phyloP scores from a whole-genome alignment of 2,113 vertebrate species.

The Gymnogyps californianus region DNA sequence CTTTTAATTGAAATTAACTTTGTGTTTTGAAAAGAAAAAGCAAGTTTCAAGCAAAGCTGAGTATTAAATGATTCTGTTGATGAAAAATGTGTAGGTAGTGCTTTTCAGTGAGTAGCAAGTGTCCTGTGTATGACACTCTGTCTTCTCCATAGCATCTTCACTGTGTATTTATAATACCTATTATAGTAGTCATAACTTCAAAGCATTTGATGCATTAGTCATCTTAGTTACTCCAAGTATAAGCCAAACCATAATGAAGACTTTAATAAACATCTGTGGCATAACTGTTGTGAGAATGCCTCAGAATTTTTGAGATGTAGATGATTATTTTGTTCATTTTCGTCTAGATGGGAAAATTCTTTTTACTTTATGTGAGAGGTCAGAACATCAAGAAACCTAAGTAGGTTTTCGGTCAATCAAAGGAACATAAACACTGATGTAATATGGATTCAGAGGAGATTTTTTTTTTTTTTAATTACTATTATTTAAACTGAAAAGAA shows the following conservation, averaged over 20 bases:
- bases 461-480: not conserved
- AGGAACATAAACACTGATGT: not conserved
- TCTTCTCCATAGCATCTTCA: not conserved
- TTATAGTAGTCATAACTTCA: not conserved
- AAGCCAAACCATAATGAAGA: not conserved
- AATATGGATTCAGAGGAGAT: not conserved
- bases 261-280: not conserved
- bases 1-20: not conserved
- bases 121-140: not conserved
- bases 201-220: not conserved
- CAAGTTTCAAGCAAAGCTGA: not conserved
- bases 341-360: not conserved
- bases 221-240: not conserved
- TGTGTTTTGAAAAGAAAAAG: not conserved
- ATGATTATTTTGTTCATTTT: not conserved
- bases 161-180: not conserved
- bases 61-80: not conserved
- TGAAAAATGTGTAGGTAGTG: not conserved
- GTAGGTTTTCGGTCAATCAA: not conserved
- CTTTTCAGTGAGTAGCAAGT: not conserved
- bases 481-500: not conserved
- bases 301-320: not conserved
- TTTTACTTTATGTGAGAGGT: not conserved
- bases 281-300: not conserved
- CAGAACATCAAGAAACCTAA: not conserved